Percentiles rank a stretch among this genome's conserved stretches.
Conservation (phyloP, 1,140 invertebrate species). For the Radopholus similis region DNA sequence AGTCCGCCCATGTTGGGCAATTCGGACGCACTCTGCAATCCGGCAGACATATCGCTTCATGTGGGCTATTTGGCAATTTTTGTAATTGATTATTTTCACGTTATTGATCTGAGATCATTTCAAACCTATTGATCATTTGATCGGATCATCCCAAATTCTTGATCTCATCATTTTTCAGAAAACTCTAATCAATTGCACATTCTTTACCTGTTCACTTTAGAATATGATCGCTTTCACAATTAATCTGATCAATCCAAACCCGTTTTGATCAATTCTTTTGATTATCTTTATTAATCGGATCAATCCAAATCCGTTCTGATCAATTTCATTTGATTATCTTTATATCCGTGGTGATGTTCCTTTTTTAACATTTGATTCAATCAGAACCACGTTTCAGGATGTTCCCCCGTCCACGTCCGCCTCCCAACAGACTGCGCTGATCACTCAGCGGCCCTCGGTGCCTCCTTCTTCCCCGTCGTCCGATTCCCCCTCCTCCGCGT, state of each 20-base stretch:
- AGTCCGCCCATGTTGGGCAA: constrained; percentile 11
- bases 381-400: too few relatives aligned
- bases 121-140: neutral
- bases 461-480: neutral
- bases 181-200: neutral
- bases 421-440: neutral
- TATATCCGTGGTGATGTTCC: too few relatives aligned
- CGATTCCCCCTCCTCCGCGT: neutral
- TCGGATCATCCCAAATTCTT: neutral
- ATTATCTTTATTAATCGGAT: neutral
- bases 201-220: too few relatives aligned
- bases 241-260: too few relatives aligned
- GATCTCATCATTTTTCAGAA: too few relatives aligned
- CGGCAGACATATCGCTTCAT: constrained; percentile 23
- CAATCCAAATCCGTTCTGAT: too few relatives aligned
- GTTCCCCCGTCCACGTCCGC: too few relatives aligned
- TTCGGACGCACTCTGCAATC: neutral
- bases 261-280: too few relatives aligned
- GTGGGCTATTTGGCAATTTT: too few relatives aligned
- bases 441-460: neutral
- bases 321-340: too few relatives aligned
- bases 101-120: neutral
- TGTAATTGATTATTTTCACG: neutral
- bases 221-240: too few relatives aligned
- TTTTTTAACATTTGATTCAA: too few relatives aligned